Evolutionary conservation across 2,888 invertebrate species (phyloP), one percentile per base, ranked within the genome.

Genomic region (Autographa pulchrina): DNA sequence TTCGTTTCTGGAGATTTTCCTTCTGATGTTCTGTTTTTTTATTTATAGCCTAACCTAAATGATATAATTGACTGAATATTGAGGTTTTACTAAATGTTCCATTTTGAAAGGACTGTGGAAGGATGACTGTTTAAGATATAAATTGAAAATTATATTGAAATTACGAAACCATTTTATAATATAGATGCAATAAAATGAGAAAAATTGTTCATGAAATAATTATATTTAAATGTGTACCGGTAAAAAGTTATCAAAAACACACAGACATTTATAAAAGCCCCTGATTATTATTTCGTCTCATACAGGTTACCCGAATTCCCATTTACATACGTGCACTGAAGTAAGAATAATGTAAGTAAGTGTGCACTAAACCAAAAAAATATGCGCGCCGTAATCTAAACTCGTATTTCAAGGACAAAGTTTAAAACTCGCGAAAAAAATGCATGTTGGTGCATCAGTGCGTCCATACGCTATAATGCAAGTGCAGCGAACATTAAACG

Each of bases 391-490:
- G 92, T 94, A 94, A 95, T 94, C 94, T 95, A 94, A 95, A 95
- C 94, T 93, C 90, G 93, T 94, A 94, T 93, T 94, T 94, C 95
- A 96, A 95, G 95, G 95, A 90, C 95, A 92, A 88, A 89, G 92
- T 91, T 91, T 90, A 93, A 92, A 93, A 91, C 90, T 70, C 88
- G 86, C 88, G 87, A 92, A 94, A 93, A 92, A 93, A 92, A 90
- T 90, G 88, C 89, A 89, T 89, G 90, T 89, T 91, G 90, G 90
- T 94, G 94, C 94, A 94, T 94, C 92, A 89, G 90, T 94, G 93
- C 94, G 91, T 92, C 93, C 92, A 91, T 93, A 93, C 91, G 88
- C 89, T 88, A 85, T 89, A 89, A 89, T 90, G 92, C 92, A 94
- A 94, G 93, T 94, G 92, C 94, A 92, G 78, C 81, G 87, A 84